phyloP scores from a whole-genome alignment of 2,888 invertebrate species.

The Drosophila nr. perissopoda region DNA sequence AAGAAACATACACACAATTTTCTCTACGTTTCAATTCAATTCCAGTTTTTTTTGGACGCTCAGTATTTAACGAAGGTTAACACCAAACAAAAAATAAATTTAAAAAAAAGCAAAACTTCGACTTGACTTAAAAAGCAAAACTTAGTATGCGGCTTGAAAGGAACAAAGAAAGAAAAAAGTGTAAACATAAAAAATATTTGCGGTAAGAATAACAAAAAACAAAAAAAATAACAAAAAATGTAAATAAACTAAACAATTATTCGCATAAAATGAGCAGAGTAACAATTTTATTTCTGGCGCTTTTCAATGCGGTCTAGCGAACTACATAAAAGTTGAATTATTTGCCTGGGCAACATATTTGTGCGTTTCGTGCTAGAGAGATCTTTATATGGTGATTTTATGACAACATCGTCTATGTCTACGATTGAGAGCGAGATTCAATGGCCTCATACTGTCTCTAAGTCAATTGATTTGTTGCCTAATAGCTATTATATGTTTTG shows the following conservation, averaged over 20 bases:
- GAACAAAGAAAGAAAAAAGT: slow-evolving; percentile 18
- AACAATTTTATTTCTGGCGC: background rate
- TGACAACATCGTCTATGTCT: slow-evolving; percentile 55
- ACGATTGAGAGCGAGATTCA: slow-evolving; percentile 23
- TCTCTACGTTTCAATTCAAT: slow-evolving; percentile 41
- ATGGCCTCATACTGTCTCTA: slow-evolving; percentile 36
- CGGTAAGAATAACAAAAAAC: slow-evolving; percentile 17
- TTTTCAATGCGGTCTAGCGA: background rate
- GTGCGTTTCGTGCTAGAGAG: slow-evolving; percentile 2
- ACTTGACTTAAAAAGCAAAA: slow-evolving; percentile 34
- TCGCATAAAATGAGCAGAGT: background rate
- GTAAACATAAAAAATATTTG: slow-evolving; percentile 42
- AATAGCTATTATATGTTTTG: background rate
- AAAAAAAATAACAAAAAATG: slow-evolving; percentile 20
- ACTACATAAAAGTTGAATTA: slow-evolving; percentile 6
- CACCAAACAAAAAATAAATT: slow-evolving; percentile 36
- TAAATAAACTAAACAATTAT: slow-evolving; percentile 13
- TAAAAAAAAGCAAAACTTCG: slow-evolving; percentile 32
- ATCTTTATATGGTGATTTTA: slow-evolving; percentile 44
- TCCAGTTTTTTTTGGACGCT: slow-evolving; percentile 61
- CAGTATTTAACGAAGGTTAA: slow-evolving; percentile 55
- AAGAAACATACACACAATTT: slow-evolving; percentile 31
- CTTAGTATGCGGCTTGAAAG: slow-evolving; percentile 12
- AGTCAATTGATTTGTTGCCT: slow-evolving; percentile 27
- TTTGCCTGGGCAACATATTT: slow-evolving; percentile 9